Base-by-base conservation (phyloP, 2,888 invertebrate genomes). In the Anagyrus pseudococci region DNA sequence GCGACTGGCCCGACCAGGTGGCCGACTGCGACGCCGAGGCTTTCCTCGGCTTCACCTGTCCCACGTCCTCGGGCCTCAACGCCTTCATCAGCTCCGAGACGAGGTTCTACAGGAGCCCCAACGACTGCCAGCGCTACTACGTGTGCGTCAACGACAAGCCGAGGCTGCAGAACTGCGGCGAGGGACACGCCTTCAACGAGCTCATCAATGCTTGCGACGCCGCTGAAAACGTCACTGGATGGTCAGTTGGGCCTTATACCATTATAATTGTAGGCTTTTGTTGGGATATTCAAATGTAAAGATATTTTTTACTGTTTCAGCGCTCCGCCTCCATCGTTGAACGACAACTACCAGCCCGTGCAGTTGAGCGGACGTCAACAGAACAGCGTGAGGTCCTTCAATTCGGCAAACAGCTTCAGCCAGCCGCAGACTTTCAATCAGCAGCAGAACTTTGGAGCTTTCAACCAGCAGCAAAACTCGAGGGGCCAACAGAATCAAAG, bases 1-100 rank as follows among this genome's bases (percentile, higher is more conserved):
- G 94, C 77, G 93, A 94, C 67, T 94, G 93, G 93, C 92, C 94
- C 3, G 94, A 94, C 82, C 87, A 90, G 79, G 93, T 93, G 0
- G 79, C 86, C 3, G 88, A 89, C 60, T 94, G 93, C 72, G 89
- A 94, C 75, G 89, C 90, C 53, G 93, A 92, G 86, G 89, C 88
- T 46, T 91, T 85, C 83, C 84, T 94, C 55, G 91, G 92, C 10
- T 94, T 93, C 84, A 85, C 85, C 15, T 94, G 94, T 74, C 94
- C 94, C 0, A 84, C 84, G n/a, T 82, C 82, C 73, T n/a, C n/a
- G n/a, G 82, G 77, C 68, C 73, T 76, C 46, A 79, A 79, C 1
- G 76, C 75, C 0, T 76, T 84, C 13, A 81, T 83, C 15, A 79
- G 78, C 20, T 81, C 76, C 62, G 85, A 84, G 72, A 83, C 83